phyloP scores from a whole-genome alignment of 2,113 vertebrate genomes.

The Peromyscus leucopus region DNA sequence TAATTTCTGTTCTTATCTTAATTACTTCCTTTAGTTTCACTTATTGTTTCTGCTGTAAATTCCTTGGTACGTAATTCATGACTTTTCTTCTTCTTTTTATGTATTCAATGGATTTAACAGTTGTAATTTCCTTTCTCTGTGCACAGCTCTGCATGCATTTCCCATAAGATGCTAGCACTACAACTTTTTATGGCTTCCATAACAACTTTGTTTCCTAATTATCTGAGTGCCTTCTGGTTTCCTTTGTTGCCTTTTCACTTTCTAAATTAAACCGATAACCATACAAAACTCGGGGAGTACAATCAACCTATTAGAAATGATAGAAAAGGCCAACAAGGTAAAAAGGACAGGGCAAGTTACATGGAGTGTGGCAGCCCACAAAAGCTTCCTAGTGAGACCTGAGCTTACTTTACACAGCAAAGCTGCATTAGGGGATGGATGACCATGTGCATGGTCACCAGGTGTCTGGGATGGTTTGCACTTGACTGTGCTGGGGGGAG shows the following conservation, averaged over 20 bases:
- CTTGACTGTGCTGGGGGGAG: no score
- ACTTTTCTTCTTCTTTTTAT: conserved; percentile 20
- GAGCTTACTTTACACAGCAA: no score
- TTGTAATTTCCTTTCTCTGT: conserved; percentile 55
- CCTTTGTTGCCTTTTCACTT: conserved; percentile 1
- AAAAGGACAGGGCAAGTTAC: not conserved
- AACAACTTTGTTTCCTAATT: conserved; percentile 5
- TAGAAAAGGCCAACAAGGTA: not conserved
- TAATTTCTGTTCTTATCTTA: conserved; percentile 72
- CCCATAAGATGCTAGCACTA: not conserved
- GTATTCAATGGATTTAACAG: conserved; percentile 53
- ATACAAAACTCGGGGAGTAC: conserved; percentile 1
- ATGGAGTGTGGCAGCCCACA: no score
- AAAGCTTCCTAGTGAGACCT: no score
- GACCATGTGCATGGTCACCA: no score
- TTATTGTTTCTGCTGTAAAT: conserved; percentile 61
- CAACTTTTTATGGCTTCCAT: not conserved
- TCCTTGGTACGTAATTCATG: conserved; percentile 46
- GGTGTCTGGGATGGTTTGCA: no score
- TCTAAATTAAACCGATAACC: conserved; percentile 31
- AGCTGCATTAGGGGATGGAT: no score
- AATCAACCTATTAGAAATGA: not conserved
- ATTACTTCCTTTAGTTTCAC: conserved; percentile 65
- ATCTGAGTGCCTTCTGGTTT: not conserved
- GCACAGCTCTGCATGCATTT: not conserved